These are phyloP conservation scores for Nyctalus aviator DNA, from an alignment of 2,797 vertebrate species.

Conservation along the genomic window DNA sequence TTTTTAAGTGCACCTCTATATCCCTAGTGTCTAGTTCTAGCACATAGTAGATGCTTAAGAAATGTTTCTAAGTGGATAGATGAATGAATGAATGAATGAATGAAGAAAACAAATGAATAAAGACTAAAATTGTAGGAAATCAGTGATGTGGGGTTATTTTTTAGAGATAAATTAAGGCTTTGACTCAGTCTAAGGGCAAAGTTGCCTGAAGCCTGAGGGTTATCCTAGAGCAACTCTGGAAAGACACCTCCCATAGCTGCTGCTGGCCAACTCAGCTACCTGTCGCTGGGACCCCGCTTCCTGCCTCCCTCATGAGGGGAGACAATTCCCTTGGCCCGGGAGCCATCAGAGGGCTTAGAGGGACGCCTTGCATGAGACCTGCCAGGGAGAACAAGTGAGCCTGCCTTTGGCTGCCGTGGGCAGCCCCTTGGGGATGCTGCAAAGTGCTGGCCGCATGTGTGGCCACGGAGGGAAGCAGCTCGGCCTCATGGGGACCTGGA, in stretches of 20 bases:
- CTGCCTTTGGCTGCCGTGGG: neutral
- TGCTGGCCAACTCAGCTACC: neutral
- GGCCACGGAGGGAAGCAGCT: neutral
- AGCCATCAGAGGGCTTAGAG: conserved; percentile 10
- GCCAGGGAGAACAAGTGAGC: conserved; percentile 8
- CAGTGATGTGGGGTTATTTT: neutral
- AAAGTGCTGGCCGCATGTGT: neutral
- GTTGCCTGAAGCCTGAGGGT: neutral
- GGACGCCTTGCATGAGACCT: neutral
- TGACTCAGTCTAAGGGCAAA: neutral
- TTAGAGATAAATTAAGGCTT: neutral
- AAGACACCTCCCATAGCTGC: neutral
- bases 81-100: no score
- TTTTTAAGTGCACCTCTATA: neutral
- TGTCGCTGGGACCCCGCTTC: neutral
- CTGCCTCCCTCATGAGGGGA: neutral
- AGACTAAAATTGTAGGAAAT: neutral
- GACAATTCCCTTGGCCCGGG: neutral
- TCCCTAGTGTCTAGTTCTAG: neutral
- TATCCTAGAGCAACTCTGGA: neutral
- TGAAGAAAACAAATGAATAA: neutral
- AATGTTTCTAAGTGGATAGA: neutral
- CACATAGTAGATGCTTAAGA: neutral
- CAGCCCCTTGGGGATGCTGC: neutral
- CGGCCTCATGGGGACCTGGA: neutral